Percentiles rank a stretch among this genome's conserved stretches.
Evolutionary conservation across 2,797 vertebrate genomes (phyloP).

Genomic region (Urocyon cinereoargenteus): DNA sequence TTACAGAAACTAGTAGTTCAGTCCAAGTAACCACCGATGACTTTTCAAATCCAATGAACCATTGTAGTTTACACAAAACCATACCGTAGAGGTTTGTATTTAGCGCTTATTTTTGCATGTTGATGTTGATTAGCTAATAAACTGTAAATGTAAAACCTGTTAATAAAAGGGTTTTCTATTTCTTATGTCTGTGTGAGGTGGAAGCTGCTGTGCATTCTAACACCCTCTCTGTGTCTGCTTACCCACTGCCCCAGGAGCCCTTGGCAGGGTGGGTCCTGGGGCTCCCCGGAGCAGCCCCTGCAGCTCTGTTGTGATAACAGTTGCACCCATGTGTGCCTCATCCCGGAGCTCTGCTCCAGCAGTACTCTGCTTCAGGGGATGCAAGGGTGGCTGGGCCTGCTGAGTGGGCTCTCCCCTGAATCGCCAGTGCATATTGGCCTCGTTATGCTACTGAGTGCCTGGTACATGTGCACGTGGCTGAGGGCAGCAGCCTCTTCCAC

Average conservation of each 20-base stretch:
- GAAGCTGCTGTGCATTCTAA: constrained; percentile 69
- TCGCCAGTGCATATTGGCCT: not conserved
- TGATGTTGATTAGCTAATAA: constrained; percentile 96
- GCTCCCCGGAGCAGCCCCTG: not conserved
- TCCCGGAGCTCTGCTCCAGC: not conserved
- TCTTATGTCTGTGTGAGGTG: constrained; percentile 80
- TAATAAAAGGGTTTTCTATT: constrained; percentile 90
- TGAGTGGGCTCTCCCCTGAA: not conserved
- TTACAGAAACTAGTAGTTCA: constrained; percentile 86
- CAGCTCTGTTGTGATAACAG: too few relatives aligned
- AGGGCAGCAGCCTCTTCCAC: too few relatives aligned
- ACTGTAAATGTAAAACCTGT: constrained; percentile 93
- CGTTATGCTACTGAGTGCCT: not conserved
- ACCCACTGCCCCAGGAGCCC: not conserved
- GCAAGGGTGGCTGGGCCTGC: not conserved
- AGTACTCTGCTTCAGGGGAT: not conserved
- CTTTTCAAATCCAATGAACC: constrained; percentile 82
- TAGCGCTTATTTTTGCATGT: constrained; percentile 96
- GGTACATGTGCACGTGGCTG: not conserved
- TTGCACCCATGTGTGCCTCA: not conserved
- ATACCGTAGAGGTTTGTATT: constrained; percentile 92
- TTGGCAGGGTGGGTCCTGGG: not conserved
- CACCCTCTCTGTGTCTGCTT: not conserved
- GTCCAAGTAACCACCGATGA: constrained; percentile 83
- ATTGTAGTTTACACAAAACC: constrained; percentile 86